Evolutionary conservation across 1,140 invertebrate genomes (phyloP), one percentile per base, ranked within the genome.

Genomic region (Phthorimaea operculella): DNA sequence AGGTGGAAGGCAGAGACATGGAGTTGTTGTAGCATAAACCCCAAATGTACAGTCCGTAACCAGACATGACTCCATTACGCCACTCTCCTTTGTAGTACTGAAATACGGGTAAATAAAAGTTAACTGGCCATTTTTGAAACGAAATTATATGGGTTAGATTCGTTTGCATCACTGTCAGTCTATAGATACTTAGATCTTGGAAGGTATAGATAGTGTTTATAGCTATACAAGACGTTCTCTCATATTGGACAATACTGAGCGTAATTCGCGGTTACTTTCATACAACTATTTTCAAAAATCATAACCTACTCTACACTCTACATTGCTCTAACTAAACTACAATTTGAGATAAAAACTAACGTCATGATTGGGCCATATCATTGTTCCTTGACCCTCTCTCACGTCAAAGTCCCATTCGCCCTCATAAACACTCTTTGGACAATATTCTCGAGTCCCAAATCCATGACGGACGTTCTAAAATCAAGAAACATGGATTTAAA

Each of bases 41-140:
- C 89, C 88, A 89, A 28, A 81, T 84, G 55, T 89, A 89, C 55
- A 85, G 81, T 0, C 88, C 88, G 51, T 85, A 82, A 11, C 88
- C 88, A 55, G 87, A 74, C 76, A 87, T 88, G n/a, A 76, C 68
- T 17, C 87, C 87, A 55, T 85, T 78, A 59, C 74, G 75, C 88
- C 88, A 90, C 66, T 86, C 81, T 1, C 89, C 89, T 54, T 70
- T 78, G 58, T 87, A 88, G 70, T 83, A 84, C 87, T 88, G 51
- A 15, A 66, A 57, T 54, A 52, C 33, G 10, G 21, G 8, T 44
- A 16, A 17, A 44, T 42, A 39, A 42, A 28, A 28, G 21, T 28
- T 4, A 28, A 28, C 21, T 28, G 21, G 21, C n/a, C n/a, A 44
- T 49, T 28, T 50, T 6, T 44, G 28, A 33, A 21, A 42, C 18